These are phyloP conservation scores for Pipistrellus pipistrellus DNA, from an alignment of 2,797 vertebrate genomes.

Conservation along the genomic window DNA sequence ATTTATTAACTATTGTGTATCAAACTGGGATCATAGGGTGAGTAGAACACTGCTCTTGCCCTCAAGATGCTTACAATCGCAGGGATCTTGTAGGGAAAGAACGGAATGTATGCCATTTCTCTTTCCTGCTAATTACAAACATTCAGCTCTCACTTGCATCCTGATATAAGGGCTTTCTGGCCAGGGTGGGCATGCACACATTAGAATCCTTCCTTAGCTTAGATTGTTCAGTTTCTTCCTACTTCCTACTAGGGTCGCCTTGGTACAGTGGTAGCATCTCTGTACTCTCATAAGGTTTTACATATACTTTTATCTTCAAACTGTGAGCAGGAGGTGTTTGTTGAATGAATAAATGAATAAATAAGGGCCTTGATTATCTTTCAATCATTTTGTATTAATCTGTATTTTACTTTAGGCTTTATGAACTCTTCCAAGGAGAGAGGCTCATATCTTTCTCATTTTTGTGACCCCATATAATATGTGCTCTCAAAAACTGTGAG, in stretches of 20 bases:
- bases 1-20: background rate
- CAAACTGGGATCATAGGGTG: background rate
- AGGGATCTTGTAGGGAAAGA: background rate
- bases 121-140: background rate
- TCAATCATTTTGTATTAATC: background rate
- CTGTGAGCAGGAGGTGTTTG: background rate
- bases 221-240: background rate
- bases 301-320: background rate
- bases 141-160: background rate
- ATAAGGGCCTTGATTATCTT: background rate
- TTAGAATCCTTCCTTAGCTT: background rate
- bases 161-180: background rate
- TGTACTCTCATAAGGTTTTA: background rate
- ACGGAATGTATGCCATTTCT: background rate
- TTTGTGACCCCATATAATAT: background rate
- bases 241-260: background rate
- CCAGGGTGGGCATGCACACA: background rate
- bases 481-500: background rate
- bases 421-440: background rate
- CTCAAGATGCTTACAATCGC: background rate
- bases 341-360: background rate
- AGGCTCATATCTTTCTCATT: background rate
- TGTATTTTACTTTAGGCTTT: conserved; percentile 20
- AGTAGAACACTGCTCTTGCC: background rate
- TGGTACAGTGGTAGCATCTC: background rate